Percentiles rank a stretch among this genome's conserved stretches.
phyloP scores from a whole-genome alignment of 2,113 vertebrate species.

The Laticauda colubrina region DNA sequence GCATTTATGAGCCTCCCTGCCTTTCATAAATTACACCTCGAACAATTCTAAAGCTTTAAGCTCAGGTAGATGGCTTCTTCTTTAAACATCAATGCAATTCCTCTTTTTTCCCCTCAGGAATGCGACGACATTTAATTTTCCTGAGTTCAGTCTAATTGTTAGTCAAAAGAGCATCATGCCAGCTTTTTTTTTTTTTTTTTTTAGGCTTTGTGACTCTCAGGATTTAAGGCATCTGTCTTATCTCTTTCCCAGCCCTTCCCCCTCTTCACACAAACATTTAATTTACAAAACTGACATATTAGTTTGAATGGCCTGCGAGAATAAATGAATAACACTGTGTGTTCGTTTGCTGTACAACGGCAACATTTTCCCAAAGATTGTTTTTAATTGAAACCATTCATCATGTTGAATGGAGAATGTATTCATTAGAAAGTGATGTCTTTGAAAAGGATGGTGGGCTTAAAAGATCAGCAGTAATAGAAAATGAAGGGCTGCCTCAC shows the following conservation, averaged over 20 bases:
- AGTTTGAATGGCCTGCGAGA: slow-evolving; percentile 44
- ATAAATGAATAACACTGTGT: slow-evolving; percentile 49
- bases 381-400: slow-evolving; percentile 64
- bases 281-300: slow-evolving; percentile 57
- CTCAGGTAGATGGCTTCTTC: slow-evolving; percentile 17
- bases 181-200: slow-evolving; percentile 8
- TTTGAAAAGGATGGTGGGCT: slow-evolving; percentile 33
- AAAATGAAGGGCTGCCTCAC: slow-evolving; percentile 49
- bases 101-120: neutral
- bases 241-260: neutral
- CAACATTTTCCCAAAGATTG: slow-evolving; percentile 51
- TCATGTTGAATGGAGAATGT: slow-evolving; percentile 57
- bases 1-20: neutral
- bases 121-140: neutral
- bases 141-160: neutral
- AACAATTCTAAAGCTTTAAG: neutral
- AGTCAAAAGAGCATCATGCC: fast-evolving
- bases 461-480: slow-evolving; percentile 47
- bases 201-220: neutral
- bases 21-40: slow-evolving; percentile 4
- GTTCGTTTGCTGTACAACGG: neutral
- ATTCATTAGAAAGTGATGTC: slow-evolving; percentile 55
- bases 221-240: slow-evolving; percentile 23
- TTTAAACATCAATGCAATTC: neutral
- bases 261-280: slow-evolving; percentile 52